Evolutionary conservation across 2,797 vertebrate species (phyloP).

Genomic region (Mormyrops boulengeri): DNA sequence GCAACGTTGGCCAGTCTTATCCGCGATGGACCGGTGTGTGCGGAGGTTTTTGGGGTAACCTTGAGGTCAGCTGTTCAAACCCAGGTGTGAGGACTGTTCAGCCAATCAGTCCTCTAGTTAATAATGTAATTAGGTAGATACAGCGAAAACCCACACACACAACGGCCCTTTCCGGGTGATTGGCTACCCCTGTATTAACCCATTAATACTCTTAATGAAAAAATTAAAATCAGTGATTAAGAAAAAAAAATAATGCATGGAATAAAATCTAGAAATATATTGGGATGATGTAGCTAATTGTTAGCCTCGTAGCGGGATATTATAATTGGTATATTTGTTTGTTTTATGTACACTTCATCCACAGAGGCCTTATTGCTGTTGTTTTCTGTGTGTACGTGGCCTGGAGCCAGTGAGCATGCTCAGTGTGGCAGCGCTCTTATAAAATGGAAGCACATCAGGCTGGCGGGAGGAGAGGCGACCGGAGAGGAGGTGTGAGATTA

Average conservation of each 20-base stretch:
- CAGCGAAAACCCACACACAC: background rate
- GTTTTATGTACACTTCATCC: background rate
- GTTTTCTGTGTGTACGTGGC: background rate
- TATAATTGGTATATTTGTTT: background rate
- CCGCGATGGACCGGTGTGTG: background rate
- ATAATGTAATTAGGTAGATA: background rate
- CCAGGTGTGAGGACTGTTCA: background rate
- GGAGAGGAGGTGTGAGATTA: background rate
- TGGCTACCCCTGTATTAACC: background rate
- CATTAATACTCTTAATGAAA: background rate
- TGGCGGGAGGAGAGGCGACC: constrained; percentile 15
- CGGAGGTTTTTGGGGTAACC: background rate
- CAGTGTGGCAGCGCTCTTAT: constrained; percentile 20
- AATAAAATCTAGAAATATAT: background rate
- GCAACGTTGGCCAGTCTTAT: background rate
- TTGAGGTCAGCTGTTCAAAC: background rate
- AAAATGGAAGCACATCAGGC: constrained; percentile 21
- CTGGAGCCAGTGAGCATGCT: constrained; percentile 10
- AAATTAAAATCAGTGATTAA: background rate
- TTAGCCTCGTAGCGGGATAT: background rate
- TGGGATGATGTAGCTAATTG: background rate
- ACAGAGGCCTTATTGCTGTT: background rate
- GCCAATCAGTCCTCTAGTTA: background rate
- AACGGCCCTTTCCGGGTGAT: background rate
- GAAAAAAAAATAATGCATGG: background rate